Conservation (phyloP, 2,797 vertebrate genomes). For the Tragelaphus oryx region DNA sequence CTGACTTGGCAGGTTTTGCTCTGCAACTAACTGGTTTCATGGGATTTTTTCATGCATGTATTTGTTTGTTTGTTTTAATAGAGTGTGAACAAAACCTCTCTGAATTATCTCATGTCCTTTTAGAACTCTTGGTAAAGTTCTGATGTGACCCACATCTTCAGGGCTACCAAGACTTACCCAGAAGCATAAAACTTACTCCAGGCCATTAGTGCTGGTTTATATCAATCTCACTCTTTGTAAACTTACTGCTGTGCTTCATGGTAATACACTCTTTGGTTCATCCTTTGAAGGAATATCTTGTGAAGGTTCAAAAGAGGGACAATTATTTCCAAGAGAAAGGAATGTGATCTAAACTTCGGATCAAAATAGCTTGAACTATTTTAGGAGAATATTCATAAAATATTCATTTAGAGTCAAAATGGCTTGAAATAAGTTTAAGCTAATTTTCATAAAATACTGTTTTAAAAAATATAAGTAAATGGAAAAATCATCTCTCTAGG, state of each 20-base stretch:
- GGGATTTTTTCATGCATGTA: not conserved
- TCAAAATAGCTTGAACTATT: not conserved
- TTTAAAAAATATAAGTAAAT: not conserved
- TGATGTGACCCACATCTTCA: not conserved
- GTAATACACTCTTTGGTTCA: not conserved
- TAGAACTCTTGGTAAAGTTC: not conserved
- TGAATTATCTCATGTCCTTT: not conserved
- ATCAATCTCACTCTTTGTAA: not conserved
- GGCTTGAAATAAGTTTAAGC: not conserved
- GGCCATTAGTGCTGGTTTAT: not conserved
- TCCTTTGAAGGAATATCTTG: not conserved
- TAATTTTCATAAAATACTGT: constrained; percentile 1
- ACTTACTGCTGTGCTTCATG: not conserved
- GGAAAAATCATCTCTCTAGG: not conserved
- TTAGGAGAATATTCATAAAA: not conserved
- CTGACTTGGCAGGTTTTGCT: not conserved
- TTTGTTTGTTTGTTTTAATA: not conserved
- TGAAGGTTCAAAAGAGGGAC: not conserved
- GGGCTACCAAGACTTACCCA: not conserved
- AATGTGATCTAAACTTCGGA: not conserved
- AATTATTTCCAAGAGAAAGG: not conserved
- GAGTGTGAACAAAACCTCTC: not conserved
- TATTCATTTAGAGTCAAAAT: not conserved
- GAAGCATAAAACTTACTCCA: not conserved
- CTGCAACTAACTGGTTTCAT: not conserved